Evolutionary conservation across 2,797 vertebrate genomes (phyloP), one percentile per base, ranked within the genome.

Genomic region (Cercopithecus hamlyni): DNA sequence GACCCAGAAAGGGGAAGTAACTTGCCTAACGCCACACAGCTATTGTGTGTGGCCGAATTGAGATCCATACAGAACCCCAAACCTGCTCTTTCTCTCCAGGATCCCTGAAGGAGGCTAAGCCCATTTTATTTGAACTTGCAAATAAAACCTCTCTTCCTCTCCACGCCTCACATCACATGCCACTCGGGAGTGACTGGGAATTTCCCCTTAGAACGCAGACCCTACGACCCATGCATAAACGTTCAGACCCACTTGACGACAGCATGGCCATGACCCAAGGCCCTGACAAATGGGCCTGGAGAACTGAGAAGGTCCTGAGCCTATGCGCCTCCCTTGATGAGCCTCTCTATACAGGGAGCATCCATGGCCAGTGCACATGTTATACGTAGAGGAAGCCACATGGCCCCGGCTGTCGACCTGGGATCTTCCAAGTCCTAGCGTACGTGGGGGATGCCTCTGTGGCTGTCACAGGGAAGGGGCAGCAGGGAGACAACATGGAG

Each of bases 341-440:
- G 58, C 14, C 5, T 80, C 50, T 30, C 20, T 17, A 1, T 2
- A 27, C 41, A 27, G 61, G 3, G 39, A 36, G 3, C 17, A 10
- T 7, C 67, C 43, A 41, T 33, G 27, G 24, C 45, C 7, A 14
- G 0, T 13, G 36, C 30, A 26, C 3, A 4, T 0, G 4, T 4
- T n/a, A 15, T 24, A n/a, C 19, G 72, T 22, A 43, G 27, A 64
- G 30, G 55, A 86, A n/a, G 30, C 17, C 58, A 45, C 30, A 7
- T 4, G 11, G 1, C 4, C 27, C 50, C 8, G 0, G 1, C 43
- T 2, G 7, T 48, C 17, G 24, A 30, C 41, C 43, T 43, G 3
- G 61, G 22, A 39, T 39, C 58, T 26, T 82, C 27, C 55, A 19
- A 24, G 41, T 12, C n/a, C 61, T 64, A 45, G 26, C 15, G 0